Conservation (phyloP, 1,140 invertebrate genomes). For the Eumeta japonica region DNA sequence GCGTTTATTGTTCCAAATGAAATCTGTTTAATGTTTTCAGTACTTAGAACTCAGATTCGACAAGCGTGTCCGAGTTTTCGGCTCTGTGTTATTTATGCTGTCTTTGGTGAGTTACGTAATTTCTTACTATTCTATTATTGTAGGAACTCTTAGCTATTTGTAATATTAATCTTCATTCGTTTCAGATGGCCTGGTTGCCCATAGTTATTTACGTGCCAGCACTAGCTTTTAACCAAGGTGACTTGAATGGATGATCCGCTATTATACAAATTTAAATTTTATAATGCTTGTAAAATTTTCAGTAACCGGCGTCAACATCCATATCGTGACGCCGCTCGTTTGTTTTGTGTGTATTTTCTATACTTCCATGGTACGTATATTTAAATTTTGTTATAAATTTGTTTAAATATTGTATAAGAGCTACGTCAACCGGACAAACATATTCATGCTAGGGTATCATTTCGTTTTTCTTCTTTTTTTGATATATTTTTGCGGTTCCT, state of each 20-base stretch:
- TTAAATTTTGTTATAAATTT: too few relatives aligned
- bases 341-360: conserved; percentile 90
- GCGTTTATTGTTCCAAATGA: background rate
- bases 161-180: conserved; percentile 19
- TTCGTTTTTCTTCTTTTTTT: background rate
- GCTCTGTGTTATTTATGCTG: conserved; percentile 71
- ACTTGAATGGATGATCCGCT: background rate
- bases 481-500: background rate
- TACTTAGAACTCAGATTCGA: conserved; percentile 79
- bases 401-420: too few relatives aligned
- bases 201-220: conserved; percentile 90
- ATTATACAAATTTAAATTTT: conserved; percentile 4
- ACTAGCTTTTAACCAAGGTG: conserved; percentile 84
- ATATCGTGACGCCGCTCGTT: conserved; percentile 77
- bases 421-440: too few relatives aligned
- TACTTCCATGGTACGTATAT: conserved; percentile 75
- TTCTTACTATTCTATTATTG: background rate
- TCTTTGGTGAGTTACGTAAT: conserved; percentile 63
- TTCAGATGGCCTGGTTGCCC: conserved; percentile 82
- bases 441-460: background rate
- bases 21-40: conserved; percentile 49
- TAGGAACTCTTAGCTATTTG: background rate
- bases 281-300: conserved; percentile 21
- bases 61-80: conserved; percentile 68
- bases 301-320: conserved; percentile 86